These are phyloP conservation scores for Melanostoma mellinum DNA, from an alignment of 2,888 invertebrate species.

Conservation along the genomic window DNA sequence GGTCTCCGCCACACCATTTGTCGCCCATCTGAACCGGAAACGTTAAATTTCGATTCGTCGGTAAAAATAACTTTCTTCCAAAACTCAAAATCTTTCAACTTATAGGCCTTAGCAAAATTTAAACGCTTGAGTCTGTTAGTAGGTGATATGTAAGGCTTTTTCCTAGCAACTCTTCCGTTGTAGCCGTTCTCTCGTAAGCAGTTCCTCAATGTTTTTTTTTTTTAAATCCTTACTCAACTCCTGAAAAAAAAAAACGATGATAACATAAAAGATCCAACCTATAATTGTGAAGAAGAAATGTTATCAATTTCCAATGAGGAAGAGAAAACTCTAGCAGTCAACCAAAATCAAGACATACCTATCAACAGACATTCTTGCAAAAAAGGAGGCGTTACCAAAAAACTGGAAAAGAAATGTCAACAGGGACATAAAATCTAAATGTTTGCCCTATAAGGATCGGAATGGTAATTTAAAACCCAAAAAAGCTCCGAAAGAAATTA, in stretches of 20 bases:
- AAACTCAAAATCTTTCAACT: conserved; percentile 52
- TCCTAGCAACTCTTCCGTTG: conserved; percentile 21
- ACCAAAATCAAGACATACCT: neutral
- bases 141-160: conserved; percentile 26
- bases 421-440: neutral
- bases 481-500: neutral
- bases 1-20: conserved; percentile 68
- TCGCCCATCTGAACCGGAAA: conserved; percentile 50
- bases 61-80: conserved; percentile 60
- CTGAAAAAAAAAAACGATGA: neutral
- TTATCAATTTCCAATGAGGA: neutral
- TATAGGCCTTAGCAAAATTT: neutral
- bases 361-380: neutral
- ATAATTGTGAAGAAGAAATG: neutral
- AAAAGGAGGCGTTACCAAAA: neutral
- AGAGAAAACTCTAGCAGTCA: neutral
- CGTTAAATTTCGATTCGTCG: conserved; percentile 67
- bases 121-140: too few species aligned
- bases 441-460: neutral
- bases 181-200: conserved; percentile 12
- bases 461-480: conserved; percentile 6
- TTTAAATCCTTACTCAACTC: conserved; percentile 20
- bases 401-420: conserved; percentile 22
- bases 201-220: neutral
- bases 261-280: neutral